Evolutionary conservation across 2,113 vertebrate species (phyloP).

Genomic region (human): GRCh38 chr2:228039001-228039500

Average conservation of each 20-base stretch:
- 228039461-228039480: neutral
- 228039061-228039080: neutral
- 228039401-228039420: neutral
- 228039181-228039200: constrained; percentile 65
- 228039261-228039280: neutral
- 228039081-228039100: neutral
- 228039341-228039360: neutral
- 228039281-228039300: neutral
- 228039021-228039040: neutral
- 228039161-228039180: constrained; percentile 54
- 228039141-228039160: constrained; percentile 46
- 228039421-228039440: neutral
- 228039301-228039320: neutral
- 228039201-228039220: neutral
- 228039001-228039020: neutral
- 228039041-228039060: neutral
- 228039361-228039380: neutral
- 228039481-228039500: neutral
- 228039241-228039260: neutral
- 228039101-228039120: neutral
- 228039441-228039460: neutral
- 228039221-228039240: neutral
- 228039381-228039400: neutral
- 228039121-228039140: constrained; percentile 57
- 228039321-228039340: neutral